These are phyloP conservation scores for Thinocorus orbignyianus DNA, from an alignment of 2,113 vertebrate genomes.

Conservation along the genomic window DNA sequence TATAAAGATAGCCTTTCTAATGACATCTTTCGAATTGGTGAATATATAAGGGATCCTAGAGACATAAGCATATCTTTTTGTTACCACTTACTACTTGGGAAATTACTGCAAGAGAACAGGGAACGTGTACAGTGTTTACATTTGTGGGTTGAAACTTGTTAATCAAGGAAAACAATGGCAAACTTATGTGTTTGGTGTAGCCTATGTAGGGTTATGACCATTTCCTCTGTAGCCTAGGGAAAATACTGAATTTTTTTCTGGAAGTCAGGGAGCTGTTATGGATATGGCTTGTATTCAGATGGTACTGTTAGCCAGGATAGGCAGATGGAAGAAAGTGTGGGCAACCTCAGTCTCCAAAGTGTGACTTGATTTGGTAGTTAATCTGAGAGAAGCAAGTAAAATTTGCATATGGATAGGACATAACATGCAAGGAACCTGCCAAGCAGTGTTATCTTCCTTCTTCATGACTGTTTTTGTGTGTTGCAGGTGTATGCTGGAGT, in stretches of 20 bases:
- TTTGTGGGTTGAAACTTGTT: not conserved
- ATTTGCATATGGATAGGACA: not conserved
- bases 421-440: not conserved
- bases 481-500: not conserved
- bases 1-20: not conserved
- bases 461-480: not conserved
- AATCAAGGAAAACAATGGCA: not conserved
- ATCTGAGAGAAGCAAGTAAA: not conserved
- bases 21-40: not conserved
- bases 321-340: not conserved
- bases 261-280: not conserved
- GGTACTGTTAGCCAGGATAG: not conserved
- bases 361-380: not conserved
- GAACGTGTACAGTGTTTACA: not conserved
- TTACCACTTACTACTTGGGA: not conserved
- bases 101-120: not conserved
- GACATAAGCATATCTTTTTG: fast-evolving
- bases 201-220: not conserved
- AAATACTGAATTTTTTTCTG: not conserved
- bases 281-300: not conserved
- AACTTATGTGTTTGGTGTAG: not conserved
- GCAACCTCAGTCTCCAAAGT: not conserved
- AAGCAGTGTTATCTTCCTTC: not conserved
- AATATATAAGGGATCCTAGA: not conserved
- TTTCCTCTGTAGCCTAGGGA: not conserved